phyloP scores from a whole-genome alignment of 2,888 invertebrate genomes.

The Meandrusa payeni region DNA sequence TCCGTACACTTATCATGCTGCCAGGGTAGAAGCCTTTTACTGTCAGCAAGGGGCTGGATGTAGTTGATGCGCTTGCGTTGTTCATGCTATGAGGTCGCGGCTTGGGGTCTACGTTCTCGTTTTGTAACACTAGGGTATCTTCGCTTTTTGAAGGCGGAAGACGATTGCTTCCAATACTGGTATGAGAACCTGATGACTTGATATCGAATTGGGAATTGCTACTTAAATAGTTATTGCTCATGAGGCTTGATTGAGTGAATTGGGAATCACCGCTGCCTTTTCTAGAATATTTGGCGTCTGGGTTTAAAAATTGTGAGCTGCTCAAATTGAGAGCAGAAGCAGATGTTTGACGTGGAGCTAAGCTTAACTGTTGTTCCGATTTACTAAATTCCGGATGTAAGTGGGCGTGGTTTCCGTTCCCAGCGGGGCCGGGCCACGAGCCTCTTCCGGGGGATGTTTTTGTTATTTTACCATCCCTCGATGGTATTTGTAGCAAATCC shows the following conservation, averaged over 20 bases:
- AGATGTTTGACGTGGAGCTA: constrained; percentile 74
- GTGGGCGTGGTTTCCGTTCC: constrained; percentile 72
- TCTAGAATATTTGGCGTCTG: constrained; percentile 66
- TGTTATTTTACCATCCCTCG: constrained; percentile 86
- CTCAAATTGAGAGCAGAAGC: constrained; percentile 74
- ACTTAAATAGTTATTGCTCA: constrained; percentile 62
- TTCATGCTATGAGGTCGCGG: constrained; percentile 80
- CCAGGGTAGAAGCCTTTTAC: constrained; percentile 82
- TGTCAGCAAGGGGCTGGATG: constrained; percentile 85
- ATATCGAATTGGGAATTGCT: constrained; percentile 71
- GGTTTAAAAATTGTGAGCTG: constrained; percentile 78
- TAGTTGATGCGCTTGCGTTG: constrained; percentile 82
- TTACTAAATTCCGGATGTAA: constrained; percentile 88
- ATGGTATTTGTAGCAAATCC: constrained; percentile 83
- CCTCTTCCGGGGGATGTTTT: constrained; percentile 90
- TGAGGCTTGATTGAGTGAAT: constrained; percentile 76
- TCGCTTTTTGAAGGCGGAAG: constrained; percentile 90
- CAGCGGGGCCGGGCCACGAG: constrained; percentile 92
- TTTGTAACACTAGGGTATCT: constrained; percentile 83
- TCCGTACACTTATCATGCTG: constrained; percentile 83
- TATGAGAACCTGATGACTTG: constrained; percentile 62
- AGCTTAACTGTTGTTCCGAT: constrained; percentile 88
- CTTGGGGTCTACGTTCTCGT: constrained; percentile 64
- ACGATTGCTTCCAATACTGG: constrained; percentile 67
- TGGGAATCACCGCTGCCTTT: constrained; percentile 82